Evolutionary conservation across 2,888 invertebrate species (phyloP).

Genomic region (Luperina nickerlii): DNA sequence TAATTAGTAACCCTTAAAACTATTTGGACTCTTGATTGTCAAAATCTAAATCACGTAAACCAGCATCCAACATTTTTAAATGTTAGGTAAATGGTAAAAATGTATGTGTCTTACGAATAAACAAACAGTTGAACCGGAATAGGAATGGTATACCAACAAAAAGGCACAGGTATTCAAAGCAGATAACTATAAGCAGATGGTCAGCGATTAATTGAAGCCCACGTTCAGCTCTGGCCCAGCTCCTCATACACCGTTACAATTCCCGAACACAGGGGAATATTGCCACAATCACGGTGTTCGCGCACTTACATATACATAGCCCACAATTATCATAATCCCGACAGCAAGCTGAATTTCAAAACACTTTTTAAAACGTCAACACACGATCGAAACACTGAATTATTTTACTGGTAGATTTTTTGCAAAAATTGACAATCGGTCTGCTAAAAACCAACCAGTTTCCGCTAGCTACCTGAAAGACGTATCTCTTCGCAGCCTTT

Average conservation of each 20-base stretch:
- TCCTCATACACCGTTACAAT: constrained; percentile 13
- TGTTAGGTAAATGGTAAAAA: background rate
- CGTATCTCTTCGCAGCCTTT: background rate
- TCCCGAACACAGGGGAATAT: constrained; percentile 8
- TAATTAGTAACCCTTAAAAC: background rate
- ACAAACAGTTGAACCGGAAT: background rate
- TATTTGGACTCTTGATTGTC: background rate
- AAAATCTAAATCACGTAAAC: background rate
- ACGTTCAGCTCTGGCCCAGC: background rate
- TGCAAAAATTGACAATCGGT: background rate
- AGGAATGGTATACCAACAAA: background rate
- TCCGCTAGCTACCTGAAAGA: constrained; percentile 3
- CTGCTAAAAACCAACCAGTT: constrained; percentile 4
- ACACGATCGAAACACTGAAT: constrained; percentile 36
- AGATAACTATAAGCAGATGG: background rate
- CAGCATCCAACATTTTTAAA: background rate
- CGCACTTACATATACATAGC: constrained; percentile 45
- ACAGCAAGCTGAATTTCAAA: constrained; percentile 55
- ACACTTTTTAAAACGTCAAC: constrained; percentile 34
- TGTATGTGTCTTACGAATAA: background rate
- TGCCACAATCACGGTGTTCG: constrained; percentile 21
- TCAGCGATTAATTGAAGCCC: background rate
- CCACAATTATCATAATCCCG: constrained; percentile 50
- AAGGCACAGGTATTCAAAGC: background rate
- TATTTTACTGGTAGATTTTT: constrained; percentile 21